These are phyloP conservation scores for Chrysomallon squamiferum DNA, from an alignment of 1,140 invertebrate genomes.

Conservation along the genomic window DNA sequence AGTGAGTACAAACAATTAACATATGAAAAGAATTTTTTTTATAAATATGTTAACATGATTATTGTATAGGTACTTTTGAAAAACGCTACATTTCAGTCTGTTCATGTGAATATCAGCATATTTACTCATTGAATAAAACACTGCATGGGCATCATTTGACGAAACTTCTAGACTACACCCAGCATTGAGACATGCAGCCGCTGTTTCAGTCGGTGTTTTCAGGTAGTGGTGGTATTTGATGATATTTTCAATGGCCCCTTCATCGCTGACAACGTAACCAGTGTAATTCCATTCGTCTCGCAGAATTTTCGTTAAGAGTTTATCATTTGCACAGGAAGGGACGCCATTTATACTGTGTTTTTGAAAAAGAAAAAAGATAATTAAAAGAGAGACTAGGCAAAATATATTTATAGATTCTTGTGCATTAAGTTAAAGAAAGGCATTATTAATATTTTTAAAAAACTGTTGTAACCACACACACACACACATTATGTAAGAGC, in stretches of 20 bases:
- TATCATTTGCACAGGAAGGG: slow-evolving; percentile 51
- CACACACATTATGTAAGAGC: too few species aligned
- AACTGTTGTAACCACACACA: too few species aligned
- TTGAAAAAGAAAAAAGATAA: not conserved
- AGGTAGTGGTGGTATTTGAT: slow-evolving; percentile 44
- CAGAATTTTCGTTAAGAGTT: slow-evolving; percentile 46
- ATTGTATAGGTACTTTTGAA: too few species aligned
- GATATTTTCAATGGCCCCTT: slow-evolving; percentile 46
- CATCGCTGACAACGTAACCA: slow-evolving; percentile 57
- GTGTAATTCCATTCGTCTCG: slow-evolving; percentile 51
- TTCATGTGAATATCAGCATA: too few species aligned
- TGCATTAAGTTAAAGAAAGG: not conserved
- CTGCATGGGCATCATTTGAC: slow-evolving; percentile 16
- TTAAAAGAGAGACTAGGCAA: not conserved
- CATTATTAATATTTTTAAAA: too few species aligned
- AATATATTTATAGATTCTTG: not conserved
- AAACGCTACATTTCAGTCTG: too few species aligned
- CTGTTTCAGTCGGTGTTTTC: slow-evolving; percentile 34
- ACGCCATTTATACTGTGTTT: slow-evolving; percentile 48
- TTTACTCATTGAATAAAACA: slow-evolving; percentile 31
- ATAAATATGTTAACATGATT: too few species aligned
- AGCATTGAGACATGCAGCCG: slow-evolving; percentile 43
- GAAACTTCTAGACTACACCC: slow-evolving; percentile 52
- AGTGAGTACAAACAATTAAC: too few species aligned
- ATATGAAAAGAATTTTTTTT: too few species aligned